These are phyloP conservation scores for Digitonthophagus gazella DNA, from an alignment of 2,888 invertebrate species.

Conservation along the genomic window DNA sequence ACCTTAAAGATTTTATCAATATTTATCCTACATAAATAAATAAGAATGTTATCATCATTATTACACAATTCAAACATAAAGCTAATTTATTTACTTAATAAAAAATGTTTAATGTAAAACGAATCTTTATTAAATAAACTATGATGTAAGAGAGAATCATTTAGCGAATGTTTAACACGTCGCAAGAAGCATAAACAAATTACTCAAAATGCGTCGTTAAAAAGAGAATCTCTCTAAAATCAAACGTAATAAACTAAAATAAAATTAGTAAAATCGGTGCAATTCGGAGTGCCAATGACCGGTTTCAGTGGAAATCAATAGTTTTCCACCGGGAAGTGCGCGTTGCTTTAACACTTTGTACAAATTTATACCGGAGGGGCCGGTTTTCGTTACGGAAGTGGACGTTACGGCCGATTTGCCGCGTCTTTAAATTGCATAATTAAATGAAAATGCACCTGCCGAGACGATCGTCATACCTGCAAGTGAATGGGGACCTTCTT, in stretches of 20 bases:
- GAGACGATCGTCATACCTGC: constrained; percentile 61
- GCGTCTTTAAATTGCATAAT: constrained; percentile 21
- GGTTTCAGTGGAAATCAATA: constrained; percentile 18
- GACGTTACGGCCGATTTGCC: constrained; percentile 6
- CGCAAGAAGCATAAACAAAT: background rate
- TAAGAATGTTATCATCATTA: too few relatives aligned
- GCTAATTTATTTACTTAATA: background rate
- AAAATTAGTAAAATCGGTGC: background rate
- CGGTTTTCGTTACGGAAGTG: background rate
- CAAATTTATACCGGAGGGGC: too few relatives aligned
- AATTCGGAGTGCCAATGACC: background rate
- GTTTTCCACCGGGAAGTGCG: constrained; percentile 9
- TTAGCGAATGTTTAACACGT: background rate
- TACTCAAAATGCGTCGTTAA: background rate
- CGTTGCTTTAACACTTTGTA: constrained; percentile 1
- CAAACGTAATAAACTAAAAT: background rate
- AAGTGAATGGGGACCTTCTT: constrained; percentile 95
- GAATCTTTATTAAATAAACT: background rate
- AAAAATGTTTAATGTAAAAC: background rate
- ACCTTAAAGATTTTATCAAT: too few relatives aligned
- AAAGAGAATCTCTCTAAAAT: constrained; percentile 17
- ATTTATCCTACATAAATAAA: too few relatives aligned
- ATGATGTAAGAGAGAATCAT: background rate
- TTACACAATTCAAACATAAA: too few relatives aligned
- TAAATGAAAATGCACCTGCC: constrained; percentile 26